These are phyloP conservation scores for Halictus quadricinctus DNA, from an alignment of 2,888 invertebrate species.

Conservation along the genomic window DNA sequence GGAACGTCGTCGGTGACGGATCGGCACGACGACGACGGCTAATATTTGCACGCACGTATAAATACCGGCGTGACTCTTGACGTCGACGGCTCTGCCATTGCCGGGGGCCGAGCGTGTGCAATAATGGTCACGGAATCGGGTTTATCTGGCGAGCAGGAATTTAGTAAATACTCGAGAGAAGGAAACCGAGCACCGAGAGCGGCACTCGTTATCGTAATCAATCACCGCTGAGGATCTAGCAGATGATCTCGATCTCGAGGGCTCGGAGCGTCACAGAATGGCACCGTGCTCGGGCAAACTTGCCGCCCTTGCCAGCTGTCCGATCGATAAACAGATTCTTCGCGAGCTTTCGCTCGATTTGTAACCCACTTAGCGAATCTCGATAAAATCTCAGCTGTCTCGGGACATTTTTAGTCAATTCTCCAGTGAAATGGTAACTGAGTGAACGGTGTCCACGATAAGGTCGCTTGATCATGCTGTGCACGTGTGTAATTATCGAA, in stretches of 20 bases:
- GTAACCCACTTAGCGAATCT: background rate
- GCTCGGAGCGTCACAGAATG: background rate
- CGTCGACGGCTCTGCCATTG: background rate
- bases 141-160: background rate
- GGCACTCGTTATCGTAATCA: background rate
- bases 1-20: conserved; percentile 3
- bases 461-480: background rate
- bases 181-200: background rate
- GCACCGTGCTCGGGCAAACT: background rate
- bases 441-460: no score
- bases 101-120: background rate
- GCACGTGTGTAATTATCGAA: background rate
- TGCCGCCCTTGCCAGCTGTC: background rate
- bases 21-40: background rate
- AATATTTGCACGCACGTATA: background rate
- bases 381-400: background rate
- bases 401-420: background rate
- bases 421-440: background rate
- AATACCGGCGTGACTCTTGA: background rate
- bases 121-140: background rate
- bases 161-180: background rate
- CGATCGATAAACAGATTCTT: background rate
- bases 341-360: background rate
- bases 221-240: background rate
- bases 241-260: background rate